Conservation (phyloP, 2,888 invertebrate species). For the Gymnoscelis rufifasciata region DNA sequence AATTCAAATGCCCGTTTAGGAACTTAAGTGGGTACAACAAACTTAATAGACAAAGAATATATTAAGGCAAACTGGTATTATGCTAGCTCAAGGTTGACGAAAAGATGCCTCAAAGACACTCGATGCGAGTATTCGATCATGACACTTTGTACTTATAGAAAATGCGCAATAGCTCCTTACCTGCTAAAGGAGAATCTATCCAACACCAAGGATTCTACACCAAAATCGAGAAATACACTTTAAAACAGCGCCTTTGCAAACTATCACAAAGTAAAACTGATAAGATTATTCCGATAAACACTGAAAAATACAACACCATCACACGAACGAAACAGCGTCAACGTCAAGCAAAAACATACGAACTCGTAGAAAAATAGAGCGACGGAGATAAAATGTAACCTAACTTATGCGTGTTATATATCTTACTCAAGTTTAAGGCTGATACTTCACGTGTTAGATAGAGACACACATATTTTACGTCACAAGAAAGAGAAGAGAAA, state of each 20-base stretch:
- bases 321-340: conserved; percentile 55
- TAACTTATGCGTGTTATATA: neutral
- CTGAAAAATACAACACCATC: conserved; percentile 55
- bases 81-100: conserved; percentile 67
- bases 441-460: conserved; percentile 5
- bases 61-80: conserved; percentile 42
- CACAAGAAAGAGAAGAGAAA: conserved; percentile 34
- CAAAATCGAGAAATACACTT: conserved; percentile 44
- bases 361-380: conserved; percentile 2
- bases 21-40: neutral
- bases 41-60: conserved; percentile 52
- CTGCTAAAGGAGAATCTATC: conserved; percentile 38
- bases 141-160: conserved; percentile 48
- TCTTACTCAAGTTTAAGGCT: conserved; percentile 12
- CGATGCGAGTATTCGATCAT: conserved; percentile 41
- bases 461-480: conserved; percentile 10
- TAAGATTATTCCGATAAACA: conserved; percentile 55
- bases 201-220: conserved; percentile 33
- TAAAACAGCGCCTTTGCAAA: conserved; percentile 39
- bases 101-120: conserved; percentile 44
- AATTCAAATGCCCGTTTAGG: neutral
- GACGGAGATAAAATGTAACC: conserved; percentile 8
- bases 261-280: conserved; percentile 48
- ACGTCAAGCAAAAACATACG: conserved; percentile 42
- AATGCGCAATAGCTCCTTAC: conserved; percentile 63